Conservation (phyloP, 2,113 vertebrate genomes). For the Lontra canadensis region DNA sequence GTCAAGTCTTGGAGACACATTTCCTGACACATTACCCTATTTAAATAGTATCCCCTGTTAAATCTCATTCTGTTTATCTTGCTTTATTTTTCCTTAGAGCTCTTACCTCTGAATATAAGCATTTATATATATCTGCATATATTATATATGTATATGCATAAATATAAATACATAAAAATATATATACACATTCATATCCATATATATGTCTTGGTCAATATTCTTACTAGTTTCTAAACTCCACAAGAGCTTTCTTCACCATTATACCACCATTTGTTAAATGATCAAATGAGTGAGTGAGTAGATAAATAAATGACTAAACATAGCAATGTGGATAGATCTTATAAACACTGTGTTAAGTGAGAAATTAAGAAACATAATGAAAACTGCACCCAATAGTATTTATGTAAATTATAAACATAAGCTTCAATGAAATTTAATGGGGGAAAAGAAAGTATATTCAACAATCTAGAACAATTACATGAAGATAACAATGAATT, state of each 20-base stretch:
- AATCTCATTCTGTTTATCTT: not conserved
- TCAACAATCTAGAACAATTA: not conserved
- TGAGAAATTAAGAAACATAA: not conserved
- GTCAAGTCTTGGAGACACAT: not conserved
- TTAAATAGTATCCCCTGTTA: not conserved
- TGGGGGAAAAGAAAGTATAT: not conserved
- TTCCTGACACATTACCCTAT: not conserved
- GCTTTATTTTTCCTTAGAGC: not conserved
- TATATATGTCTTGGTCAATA: not conserved
- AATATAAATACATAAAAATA: not conserved
- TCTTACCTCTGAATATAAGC: not conserved
- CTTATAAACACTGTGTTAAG: not conserved
- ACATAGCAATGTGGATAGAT: not conserved
- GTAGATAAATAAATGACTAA: not conserved
- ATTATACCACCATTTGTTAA: not conserved
- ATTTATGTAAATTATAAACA: not conserved
- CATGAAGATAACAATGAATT: not conserved
- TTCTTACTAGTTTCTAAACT: not conserved
- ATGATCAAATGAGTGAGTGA: not conserved
- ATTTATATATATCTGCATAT: not conserved
- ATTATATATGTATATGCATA: not conserved
- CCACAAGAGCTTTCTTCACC: not conserved
- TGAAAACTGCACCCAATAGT: not conserved
- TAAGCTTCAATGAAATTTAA: not conserved
- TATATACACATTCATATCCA: not conserved